Evolutionary conservation across 2,888 invertebrate genomes (phyloP), one percentile per base, ranked within the genome.

Genomic region (Tetanocera ferruginea): DNA sequence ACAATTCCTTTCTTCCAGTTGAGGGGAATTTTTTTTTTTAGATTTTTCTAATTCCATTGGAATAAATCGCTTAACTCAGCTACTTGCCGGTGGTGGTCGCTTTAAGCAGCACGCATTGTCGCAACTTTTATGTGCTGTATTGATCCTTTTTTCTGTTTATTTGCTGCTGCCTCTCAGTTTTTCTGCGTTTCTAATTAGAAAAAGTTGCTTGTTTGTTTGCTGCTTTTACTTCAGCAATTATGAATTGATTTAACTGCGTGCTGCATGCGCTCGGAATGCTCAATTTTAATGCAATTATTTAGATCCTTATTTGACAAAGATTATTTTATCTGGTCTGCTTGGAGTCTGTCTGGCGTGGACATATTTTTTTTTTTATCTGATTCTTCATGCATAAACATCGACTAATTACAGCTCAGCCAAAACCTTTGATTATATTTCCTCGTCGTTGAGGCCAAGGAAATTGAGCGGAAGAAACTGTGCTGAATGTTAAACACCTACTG

Each of bases 261-360:
- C 37, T 5, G 70, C 19, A 60, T 57, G 55, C 57, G 5, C 3
- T 37, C 31, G 28, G 25, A 73, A 49, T 43, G n/a, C 76, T 81
- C 83, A 83, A 83, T 85, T 86, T 84, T 83, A 86, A 85, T 86
- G 84, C 83, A 87, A 87, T 86, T 86, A 87, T 75, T 19, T 14
- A 14, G 23, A 60, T 23, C 25, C 60, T 74, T 23, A 34, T n/a
- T 66, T 57, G 84, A 79, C 77, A 80, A 79, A 80, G 69, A 70
- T 77, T 75, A 43, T 43, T 43, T 43, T 43, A 37, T 37, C 6
- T 57, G 4, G 11, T 57, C 14, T 57, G n/a, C 2, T 14, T 1
- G 62, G 55, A 5, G 11, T 43, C 34, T 14, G 28, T 31, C 64
- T 62, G 31, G 31, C 19, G 14, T n/a, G n/a, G 34, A 17, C 23